Percentiles rank a stretch among this genome's conserved stretches.
These are phyloP conservation scores for Cyprinodon variegatus DNA, from an alignment of 2,113 vertebrate genomes.

Conservation along the genomic window DNA sequence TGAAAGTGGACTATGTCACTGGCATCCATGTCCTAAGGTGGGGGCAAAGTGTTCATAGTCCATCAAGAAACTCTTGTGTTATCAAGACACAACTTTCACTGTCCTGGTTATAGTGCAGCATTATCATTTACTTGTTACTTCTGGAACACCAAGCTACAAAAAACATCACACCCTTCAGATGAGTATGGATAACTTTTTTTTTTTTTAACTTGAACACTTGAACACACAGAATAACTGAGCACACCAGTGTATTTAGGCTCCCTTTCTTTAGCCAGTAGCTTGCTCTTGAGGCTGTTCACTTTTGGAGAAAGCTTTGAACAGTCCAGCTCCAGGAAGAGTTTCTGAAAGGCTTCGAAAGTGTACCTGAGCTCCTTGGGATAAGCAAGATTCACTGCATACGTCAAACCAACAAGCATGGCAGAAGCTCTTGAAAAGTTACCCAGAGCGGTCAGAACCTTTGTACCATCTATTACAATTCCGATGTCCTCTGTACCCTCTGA, in stretches of 20 bases:
- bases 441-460: not conserved
- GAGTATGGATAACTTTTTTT: no score
- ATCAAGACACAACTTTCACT: no score
- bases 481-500: not conserved
- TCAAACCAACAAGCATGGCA: not conserved
- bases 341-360: not conserved
- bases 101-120: no score
- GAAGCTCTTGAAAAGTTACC: not conserved
- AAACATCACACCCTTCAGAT: no score
- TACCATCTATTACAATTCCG: not conserved
- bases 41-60: no score
- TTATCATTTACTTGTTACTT: no score
- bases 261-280: not conserved
- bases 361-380: not conserved
- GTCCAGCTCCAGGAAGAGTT: not conserved
- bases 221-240: not conserved
- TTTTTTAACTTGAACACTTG: no score
- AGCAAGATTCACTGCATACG: not conserved
- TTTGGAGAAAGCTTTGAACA: conserved; percentile 2
- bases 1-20: no score
- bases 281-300: conserved; percentile 5
- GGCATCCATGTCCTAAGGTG: no score
- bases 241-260: not conserved
- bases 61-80: no score
- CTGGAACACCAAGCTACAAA: no score